Base-by-base conservation (phyloP, 1,140 invertebrate genomes). In the Acromyrmex charruanus region DNA sequence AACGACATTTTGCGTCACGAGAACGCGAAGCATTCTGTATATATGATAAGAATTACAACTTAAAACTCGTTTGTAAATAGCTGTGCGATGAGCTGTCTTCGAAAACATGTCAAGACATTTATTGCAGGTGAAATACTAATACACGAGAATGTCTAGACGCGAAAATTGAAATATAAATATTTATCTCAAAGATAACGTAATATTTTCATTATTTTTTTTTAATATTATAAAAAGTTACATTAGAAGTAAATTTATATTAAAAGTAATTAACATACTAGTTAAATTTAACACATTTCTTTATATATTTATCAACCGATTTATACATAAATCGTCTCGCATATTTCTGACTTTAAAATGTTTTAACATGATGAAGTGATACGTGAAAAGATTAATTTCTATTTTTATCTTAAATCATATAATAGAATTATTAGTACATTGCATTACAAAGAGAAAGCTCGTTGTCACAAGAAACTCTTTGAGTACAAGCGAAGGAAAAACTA, bases 91-190 rank as follows among this genome's bases (percentile, higher is more conserved):
- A 12, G 12, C 9, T 81, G 9, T 81, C 31, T 28, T 2, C 1
- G 49, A 28, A n/a, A 71, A 69, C 2, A 10, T 39, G 21, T 81
- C 14, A 58, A 81, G 21, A 59, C 53, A 71, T 81, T 69, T 51
- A 51, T 49, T 10, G 7, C 14, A 31, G 10, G n/a, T 44, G 4
- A 66, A 31, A 58, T 44, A 16, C 5, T 55, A 69, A 69, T 65
- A 49, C 6, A 21, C 12, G 35, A 68, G 44, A 4, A 35, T 28
- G 4, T 16, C 5, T 51, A 18, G 21, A 4, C 5, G 0, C 2
- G 16, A 44, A 44, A 49, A 59, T 44, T 71, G 16, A 58, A 58
- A 58, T 28, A 61, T 71, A 3, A 55, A 59, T 49, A 7, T 53
- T 66, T 1, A 12, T 6, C 1, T 18, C 2, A 12, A 58, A 82